Conservation (phyloP, 2,797 vertebrate genomes). For the Antennarius maculatus region DNA sequence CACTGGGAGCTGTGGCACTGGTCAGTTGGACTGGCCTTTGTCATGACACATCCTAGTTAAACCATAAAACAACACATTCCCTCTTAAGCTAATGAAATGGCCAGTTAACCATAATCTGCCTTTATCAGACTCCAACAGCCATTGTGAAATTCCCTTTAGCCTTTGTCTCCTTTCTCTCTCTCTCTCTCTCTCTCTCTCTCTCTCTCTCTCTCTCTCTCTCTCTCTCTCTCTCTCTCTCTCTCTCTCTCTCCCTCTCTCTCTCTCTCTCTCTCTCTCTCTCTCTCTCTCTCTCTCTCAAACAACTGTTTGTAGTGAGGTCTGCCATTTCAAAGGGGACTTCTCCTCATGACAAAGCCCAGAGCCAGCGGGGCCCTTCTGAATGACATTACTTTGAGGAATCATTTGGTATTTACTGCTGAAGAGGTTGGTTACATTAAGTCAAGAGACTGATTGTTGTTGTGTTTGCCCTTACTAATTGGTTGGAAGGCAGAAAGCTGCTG, state of each 20-base stretch:
- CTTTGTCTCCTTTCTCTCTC: conserved; percentile 50
- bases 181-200: too few relatives aligned
- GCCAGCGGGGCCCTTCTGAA: conserved; percentile 65
- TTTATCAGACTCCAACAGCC: conserved; percentile 63
- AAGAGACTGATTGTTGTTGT: conserved; percentile 72
- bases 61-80: conserved; percentile 61
- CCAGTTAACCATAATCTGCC: conserved; percentile 65
- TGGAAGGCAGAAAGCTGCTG: conserved; percentile 68
- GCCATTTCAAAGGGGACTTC: conserved; percentile 69
- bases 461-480: conserved; percentile 80
- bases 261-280: too few relatives aligned
- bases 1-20: neutral
- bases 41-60: conserved; percentile 36
- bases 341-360: conserved; percentile 71
- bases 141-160: conserved; percentile 52
- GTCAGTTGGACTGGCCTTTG: conserved; percentile 15
- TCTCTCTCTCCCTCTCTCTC: too few relatives aligned
- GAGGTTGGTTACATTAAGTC: conserved; percentile 75
- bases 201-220: too few relatives aligned
- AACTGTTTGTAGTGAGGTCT: conserved; percentile 57
- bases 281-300: conserved; percentile 34
- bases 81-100: conserved; percentile 43
- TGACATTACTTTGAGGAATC: conserved; percentile 74
- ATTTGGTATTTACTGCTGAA: conserved; percentile 77
- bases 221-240: too few relatives aligned